Percentiles rank a stretch among this genome's conserved stretches.
Evolutionary conservation across 2,888 invertebrate genomes (phyloP).

Genomic region (Eucriotettix oculatus): DNA sequence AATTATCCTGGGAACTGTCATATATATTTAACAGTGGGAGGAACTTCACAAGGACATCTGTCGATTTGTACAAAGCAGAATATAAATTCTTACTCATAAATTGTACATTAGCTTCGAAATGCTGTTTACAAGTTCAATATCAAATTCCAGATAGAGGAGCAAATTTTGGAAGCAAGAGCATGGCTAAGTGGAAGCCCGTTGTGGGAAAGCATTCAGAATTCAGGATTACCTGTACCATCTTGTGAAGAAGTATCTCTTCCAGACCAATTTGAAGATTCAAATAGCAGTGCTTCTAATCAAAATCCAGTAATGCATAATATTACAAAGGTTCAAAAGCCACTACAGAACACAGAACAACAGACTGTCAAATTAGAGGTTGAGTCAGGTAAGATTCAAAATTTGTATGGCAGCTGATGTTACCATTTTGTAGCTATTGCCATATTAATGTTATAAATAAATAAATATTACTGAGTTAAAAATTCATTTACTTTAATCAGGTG

Average conservation of each 20-base stretch:
- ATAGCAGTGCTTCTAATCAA: not conserved
- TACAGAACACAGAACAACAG: too few species aligned
- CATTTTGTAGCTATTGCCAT: too few species aligned
- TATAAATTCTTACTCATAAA: not conserved
- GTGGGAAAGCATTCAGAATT: slow-evolving; percentile 58
- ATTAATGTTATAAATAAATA: too few species aligned
- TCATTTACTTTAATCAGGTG: too few species aligned
- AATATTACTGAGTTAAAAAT: too few species aligned
- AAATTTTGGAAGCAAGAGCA: slow-evolving; percentile 75
- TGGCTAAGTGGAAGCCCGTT: slow-evolving; percentile 79
- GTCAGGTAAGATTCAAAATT: too few species aligned
- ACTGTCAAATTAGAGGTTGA: too few species aligned
- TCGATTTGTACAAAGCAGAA: too few species aligned
- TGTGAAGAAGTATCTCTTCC: slow-evolving; percentile 59
- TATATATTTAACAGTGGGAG: too few species aligned
- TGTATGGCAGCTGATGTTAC: too few species aligned
- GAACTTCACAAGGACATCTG: too few species aligned
- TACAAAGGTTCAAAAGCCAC: not conserved
- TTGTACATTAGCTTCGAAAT: not conserved
- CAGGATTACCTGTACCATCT: slow-evolving; percentile 48
- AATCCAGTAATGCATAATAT: not conserved
- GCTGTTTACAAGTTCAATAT: not conserved
- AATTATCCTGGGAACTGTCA: too few species aligned
- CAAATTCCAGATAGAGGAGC: slow-evolving; percentile 66
- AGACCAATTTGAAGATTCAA: slow-evolving; percentile 24